These are phyloP conservation scores for Ectemnius continuus DNA, from an alignment of 2,888 invertebrate species.

Conservation along the genomic window DNA sequence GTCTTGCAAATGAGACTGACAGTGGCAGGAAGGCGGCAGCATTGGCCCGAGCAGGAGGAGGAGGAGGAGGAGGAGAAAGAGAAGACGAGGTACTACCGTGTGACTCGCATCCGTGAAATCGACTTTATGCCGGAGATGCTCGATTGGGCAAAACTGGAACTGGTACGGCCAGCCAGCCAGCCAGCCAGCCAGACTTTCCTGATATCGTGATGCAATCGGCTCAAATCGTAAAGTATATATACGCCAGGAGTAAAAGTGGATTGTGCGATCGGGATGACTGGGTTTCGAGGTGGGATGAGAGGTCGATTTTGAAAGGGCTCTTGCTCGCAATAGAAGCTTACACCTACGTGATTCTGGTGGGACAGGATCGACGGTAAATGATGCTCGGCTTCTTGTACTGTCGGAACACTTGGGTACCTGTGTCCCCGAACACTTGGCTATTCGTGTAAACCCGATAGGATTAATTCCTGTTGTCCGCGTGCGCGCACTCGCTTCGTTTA, in stretches of 20 bases:
- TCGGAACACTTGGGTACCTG: background rate
- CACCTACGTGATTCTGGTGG: conserved; percentile 36
- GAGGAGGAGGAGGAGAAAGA: background rate
- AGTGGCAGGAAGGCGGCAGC: background rate
- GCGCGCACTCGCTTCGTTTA: conserved; percentile 18
- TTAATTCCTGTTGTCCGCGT: conserved; percentile 46
- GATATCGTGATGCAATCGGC: too few species aligned
- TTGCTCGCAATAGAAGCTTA: conserved; percentile 26
- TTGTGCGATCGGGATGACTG: too few species aligned
- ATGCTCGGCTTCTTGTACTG: too few species aligned
- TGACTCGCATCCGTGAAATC: conserved; percentile 35
- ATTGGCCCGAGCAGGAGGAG: background rate
- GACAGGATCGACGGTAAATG: background rate
- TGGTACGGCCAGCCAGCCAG: too few species aligned
- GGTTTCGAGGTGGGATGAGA: too few species aligned
- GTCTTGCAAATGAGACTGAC: conserved; percentile 44
- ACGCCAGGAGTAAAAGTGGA: too few species aligned
- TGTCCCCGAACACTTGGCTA: conserved; percentile 25
- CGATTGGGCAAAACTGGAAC: too few species aligned
- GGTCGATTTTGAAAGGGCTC: too few species aligned
- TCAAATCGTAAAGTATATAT: too few species aligned
- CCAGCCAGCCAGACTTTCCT: too few species aligned
- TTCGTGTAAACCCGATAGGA: conserved; percentile 20
- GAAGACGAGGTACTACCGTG: conserved; percentile 21
- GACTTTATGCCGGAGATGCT: background rate